phyloP scores from a whole-genome alignment of 2,888 invertebrate genomes.

The Drosophila melanosoma region DNA sequence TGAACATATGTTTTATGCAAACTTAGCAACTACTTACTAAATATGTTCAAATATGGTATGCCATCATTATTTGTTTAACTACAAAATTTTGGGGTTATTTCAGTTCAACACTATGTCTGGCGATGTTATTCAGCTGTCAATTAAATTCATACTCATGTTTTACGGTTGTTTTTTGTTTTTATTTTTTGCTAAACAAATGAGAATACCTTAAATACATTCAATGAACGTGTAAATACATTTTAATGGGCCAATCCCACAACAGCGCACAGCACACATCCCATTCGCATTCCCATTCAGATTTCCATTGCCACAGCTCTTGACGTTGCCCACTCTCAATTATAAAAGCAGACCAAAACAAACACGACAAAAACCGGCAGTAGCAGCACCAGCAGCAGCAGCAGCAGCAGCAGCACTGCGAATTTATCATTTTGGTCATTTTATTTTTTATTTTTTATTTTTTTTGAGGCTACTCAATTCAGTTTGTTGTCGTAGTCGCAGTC shows the following conservation, averaged over 20 bases:
- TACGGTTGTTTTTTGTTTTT: conserved; percentile 24
- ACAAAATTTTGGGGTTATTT: conserved; percentile 52
- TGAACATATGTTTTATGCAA: conserved; percentile 4
- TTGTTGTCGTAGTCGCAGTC: conserved; percentile 37
- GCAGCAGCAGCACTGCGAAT: conserved; percentile 48
- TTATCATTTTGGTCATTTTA: conserved; percentile 51
- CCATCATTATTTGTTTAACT: conserved; percentile 31
- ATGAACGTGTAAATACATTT: conserved; percentile 76
- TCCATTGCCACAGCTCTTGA: conserved; percentile 35
- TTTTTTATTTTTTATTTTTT: conserved; percentile 7
- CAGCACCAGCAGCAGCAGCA: conserved; percentile 24
- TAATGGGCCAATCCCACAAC: conserved; percentile 62
- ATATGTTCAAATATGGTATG: conserved; percentile 10
- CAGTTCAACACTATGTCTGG: conserved; percentile 40
- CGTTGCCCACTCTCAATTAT: conserved; percentile 48
- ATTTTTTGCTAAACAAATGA: conserved; percentile 42
- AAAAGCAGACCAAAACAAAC: conserved; percentile 57
- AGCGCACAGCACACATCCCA: conserved; percentile 30
- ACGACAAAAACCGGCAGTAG: conserved; percentile 58
- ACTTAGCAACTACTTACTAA: conserved; percentile 18
- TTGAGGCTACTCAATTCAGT: conserved; percentile 27
- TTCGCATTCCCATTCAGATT: conserved; percentile 13
- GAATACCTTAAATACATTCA: conserved; percentile 58
- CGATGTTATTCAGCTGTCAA: conserved; percentile 66
- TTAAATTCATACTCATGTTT: conserved; percentile 51